phyloP scores from a whole-genome alignment of 2,113 vertebrate species.

The Corvus hawaiiensis region DNA sequence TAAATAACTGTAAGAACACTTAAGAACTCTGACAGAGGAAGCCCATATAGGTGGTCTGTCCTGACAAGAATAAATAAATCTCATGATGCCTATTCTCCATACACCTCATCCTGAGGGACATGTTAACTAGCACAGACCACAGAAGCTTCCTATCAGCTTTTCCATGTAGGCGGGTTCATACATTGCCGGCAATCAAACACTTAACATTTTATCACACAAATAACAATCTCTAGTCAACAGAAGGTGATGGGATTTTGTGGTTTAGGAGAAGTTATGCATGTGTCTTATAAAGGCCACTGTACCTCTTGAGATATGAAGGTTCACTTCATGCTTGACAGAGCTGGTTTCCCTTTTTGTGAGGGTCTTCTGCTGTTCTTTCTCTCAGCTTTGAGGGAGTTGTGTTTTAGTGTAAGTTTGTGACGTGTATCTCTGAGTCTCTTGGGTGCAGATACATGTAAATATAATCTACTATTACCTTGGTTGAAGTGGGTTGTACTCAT shows the following conservation, averaged over 20 bases:
- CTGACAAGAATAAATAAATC: neutral
- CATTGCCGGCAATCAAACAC: neutral
- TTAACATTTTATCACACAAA: neutral
- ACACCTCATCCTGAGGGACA: neutral
- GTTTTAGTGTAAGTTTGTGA: neutral
- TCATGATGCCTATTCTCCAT: neutral
- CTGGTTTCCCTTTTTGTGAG: neutral
- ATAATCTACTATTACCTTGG: neutral
- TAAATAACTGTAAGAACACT: neutral
- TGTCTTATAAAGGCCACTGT: neutral
- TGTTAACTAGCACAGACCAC: neutral
- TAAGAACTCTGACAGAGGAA: neutral
- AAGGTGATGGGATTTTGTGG: neutral
- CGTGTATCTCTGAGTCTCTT: neutral
- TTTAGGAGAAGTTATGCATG: neutral
- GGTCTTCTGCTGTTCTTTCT: neutral
- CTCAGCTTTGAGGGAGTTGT: neutral
- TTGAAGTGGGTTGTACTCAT: neutral
- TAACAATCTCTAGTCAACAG: neutral
- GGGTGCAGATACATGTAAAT: neutral
- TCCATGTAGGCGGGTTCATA: neutral
- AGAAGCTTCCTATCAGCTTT: neutral
- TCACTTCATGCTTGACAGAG: neutral
- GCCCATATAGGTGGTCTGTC: neutral
- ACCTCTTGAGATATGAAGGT: neutral